These are phyloP conservation scores for Cyprinodon diabolis DNA, from an alignment of 2,797 vertebrate species.

Conservation along the genomic window DNA sequence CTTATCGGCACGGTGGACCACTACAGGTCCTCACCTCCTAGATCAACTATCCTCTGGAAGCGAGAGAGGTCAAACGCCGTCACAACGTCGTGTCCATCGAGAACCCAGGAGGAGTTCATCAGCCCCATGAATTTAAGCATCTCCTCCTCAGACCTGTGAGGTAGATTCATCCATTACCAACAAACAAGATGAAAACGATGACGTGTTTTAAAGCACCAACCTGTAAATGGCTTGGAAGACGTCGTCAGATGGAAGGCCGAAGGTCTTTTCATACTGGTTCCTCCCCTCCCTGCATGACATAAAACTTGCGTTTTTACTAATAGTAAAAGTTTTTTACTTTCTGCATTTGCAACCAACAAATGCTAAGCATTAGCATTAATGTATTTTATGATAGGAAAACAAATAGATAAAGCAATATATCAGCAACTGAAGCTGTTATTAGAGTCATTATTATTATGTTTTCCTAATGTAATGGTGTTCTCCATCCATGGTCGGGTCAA, in stretches of 20 bases:
- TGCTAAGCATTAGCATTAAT: neutral
- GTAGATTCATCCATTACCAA: neutral
- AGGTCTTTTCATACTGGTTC: slow-evolving; percentile 83
- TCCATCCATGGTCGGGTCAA: too few relatives aligned
- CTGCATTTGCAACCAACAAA: too few relatives aligned
- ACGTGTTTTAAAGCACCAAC: slow-evolving; percentile 37
- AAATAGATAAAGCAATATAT: too few relatives aligned
- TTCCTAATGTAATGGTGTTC: too few relatives aligned
- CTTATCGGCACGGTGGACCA: neutral
- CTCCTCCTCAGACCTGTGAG: slow-evolving; percentile 78
- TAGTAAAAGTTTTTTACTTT: neutral
- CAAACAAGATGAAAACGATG: neutral
- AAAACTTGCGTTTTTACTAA: neutral
- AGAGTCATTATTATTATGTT: too few relatives aligned
- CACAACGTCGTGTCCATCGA: slow-evolving; percentile 76
- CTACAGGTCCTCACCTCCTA: slow-evolving; percentile 68
- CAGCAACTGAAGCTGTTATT: too few relatives aligned
- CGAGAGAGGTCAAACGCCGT: slow-evolving; percentile 78
- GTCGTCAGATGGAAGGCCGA: slow-evolving; percentile 71
- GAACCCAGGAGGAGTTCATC: slow-evolving; percentile 79
- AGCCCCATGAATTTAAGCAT: slow-evolving; percentile 81
- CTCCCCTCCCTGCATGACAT: slow-evolving; percentile 74
- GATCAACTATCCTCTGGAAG: slow-evolving; percentile 74
- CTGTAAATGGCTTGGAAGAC: slow-evolving; percentile 80
- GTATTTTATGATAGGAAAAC: too few relatives aligned